Percentiles rank a stretch among this genome's conserved stretches.
These are phyloP conservation scores for Steinernema carpocapsae DNA, from an alignment of 2,888 invertebrate species.

Conservation along the genomic window DNA sequence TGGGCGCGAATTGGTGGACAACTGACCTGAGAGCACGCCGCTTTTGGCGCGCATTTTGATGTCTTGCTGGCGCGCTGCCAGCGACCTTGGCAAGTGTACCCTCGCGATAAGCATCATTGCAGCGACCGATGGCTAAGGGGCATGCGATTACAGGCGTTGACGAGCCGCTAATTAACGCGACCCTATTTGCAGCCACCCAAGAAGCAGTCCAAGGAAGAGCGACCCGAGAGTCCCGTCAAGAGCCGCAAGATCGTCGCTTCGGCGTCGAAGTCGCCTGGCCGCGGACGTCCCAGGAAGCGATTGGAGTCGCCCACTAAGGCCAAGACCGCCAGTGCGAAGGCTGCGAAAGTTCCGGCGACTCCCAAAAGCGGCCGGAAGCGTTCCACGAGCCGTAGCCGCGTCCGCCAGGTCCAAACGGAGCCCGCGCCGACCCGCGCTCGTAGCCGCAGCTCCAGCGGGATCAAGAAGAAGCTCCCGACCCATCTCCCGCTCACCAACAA, in stretches of 20 bases:
- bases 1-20: constrained; percentile 11
- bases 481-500: neutral
- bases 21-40: neutral
- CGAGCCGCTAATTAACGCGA: neutral
- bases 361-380: neutral
- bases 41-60: constrained; percentile 26
- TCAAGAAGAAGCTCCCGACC: neutral
- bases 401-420: constrained; percentile 4
- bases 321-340: no score
- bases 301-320: no score
- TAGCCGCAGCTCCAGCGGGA: neutral
- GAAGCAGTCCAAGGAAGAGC: neutral
- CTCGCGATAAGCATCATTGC: constrained; percentile 11
- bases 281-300: neutral
- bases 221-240: neutral
- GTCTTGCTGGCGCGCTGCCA: constrained; percentile 2
- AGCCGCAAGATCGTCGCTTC: neutral
- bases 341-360: neutral
- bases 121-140: neutral
- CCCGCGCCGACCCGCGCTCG: neutral
- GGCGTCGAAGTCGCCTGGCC: constrained; percentile 1
- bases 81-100: constrained; percentile 12
- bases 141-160: constrained; percentile 7
- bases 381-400: neutral
- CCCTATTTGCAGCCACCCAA: constrained; percentile 13